phyloP scores from a whole-genome alignment of 2,113 vertebrate species.

The Crotophaga sulcirostris region DNA sequence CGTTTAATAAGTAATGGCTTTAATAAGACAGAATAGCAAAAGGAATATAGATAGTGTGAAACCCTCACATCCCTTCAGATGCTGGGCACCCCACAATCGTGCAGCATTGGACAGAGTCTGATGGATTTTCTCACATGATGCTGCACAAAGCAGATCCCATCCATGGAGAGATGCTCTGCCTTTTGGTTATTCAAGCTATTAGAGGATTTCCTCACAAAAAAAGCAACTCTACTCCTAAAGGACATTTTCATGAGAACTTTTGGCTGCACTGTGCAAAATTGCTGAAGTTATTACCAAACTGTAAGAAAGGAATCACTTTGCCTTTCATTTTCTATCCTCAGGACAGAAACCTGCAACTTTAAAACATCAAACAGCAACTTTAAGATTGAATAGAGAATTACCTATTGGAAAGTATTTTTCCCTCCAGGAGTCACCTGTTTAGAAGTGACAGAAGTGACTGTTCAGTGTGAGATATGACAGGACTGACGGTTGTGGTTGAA shows the following conservation, averaged over 20 bases:
- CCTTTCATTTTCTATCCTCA: neutral
- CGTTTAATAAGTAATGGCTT: neutral
- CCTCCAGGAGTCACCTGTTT: neutral
- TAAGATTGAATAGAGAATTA: neutral
- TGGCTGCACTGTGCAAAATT: neutral
- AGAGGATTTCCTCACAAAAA: neutral
- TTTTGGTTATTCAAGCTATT: neutral
- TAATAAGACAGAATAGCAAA: neutral
- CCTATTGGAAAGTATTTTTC: neutral
- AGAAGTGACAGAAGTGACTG: neutral
- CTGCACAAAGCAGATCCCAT: rapidly evolving
- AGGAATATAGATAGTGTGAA: neutral
- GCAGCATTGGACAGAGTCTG: neutral
- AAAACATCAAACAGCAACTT: neutral
- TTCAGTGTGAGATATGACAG: neutral
- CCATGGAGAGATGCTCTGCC: neutral
- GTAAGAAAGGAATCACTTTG: neutral
- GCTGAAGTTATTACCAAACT: neutral
- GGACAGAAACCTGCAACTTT: neutral
- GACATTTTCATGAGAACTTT: neutral
- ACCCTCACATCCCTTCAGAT: neutral
- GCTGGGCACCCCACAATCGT: neutral
- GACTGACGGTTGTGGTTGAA: neutral
- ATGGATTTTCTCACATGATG: neutral
- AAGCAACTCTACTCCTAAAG: neutral